Evolutionary conservation across 2,888 invertebrate genomes (phyloP).

Genomic region (Thyatira batis): DNA sequence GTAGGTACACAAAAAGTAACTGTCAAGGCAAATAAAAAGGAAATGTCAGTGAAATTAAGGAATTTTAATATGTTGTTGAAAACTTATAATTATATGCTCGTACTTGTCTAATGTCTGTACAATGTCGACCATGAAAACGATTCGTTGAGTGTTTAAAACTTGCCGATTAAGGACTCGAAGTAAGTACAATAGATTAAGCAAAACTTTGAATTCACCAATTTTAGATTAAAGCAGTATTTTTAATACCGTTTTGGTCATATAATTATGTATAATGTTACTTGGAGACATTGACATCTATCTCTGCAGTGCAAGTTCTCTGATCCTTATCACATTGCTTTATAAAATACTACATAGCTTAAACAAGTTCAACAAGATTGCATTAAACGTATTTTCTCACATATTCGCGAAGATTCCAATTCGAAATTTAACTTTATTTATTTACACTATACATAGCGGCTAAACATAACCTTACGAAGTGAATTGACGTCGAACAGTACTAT

Average conservation of each 20-base stretch:
- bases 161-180: background rate
- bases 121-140: background rate
- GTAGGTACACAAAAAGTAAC: conserved; percentile 52
- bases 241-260: background rate
- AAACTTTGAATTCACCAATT: background rate
- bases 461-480: conserved; percentile 72
- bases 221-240: background rate
- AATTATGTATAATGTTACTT: too few relatives aligned
- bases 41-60: conserved; percentile 34
- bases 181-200: background rate
- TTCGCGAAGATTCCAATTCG: background rate
- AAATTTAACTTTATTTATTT: conserved; percentile 14
- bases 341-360: background rate
- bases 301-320: background rate
- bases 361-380: conserved; percentile 16
- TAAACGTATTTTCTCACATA: conserved; percentile 12
- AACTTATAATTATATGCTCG: background rate
- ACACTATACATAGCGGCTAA: conserved; percentile 35
- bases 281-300: background rate
- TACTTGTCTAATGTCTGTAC: background rate
- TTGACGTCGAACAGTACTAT: conserved; percentile 66
- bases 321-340: too few relatives aligned
- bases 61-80: background rate
- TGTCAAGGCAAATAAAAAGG: conserved; percentile 60
- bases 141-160: background rate